These are phyloP conservation scores for Emydura subglobosa DNA, from an alignment of 2,113 vertebrate genomes.

Conservation along the genomic window DNA sequence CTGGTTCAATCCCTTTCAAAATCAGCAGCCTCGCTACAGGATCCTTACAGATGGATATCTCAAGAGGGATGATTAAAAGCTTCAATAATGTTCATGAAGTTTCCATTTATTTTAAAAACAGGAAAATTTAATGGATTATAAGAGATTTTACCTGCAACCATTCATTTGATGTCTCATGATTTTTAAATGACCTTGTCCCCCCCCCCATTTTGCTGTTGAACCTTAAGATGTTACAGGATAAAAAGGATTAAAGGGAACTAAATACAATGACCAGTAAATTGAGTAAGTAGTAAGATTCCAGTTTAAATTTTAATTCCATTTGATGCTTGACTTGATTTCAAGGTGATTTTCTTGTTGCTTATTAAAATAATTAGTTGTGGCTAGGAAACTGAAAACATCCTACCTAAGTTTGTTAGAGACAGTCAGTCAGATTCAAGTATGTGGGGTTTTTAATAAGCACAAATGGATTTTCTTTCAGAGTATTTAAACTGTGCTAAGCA, in stretches of 20 bases:
- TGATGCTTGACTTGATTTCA: conserved; percentile 42
- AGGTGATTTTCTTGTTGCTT: conserved; percentile 38
- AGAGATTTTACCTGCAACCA: conserved; percentile 65
- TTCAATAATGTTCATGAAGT: conserved; percentile 81
- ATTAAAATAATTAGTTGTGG: conserved; percentile 67
- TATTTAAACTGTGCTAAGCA: not conserved
- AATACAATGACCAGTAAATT: conserved; percentile 51
- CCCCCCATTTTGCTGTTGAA: conserved; percentile 19
- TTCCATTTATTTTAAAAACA: conserved; percentile 72
- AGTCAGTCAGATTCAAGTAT: conserved; percentile 39
- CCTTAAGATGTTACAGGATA: conserved; percentile 61
- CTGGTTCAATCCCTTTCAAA: conserved; percentile 54
- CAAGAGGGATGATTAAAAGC: conserved; percentile 77
- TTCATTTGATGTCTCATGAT: conserved; percentile 48
- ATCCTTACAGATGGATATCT: conserved; percentile 64
- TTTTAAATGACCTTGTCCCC: conserved; percentile 46
- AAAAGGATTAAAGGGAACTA: conserved; percentile 62
- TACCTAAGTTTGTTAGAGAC: conserved; percentile 44
- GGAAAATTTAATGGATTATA: conserved; percentile 69
- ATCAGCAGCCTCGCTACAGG: conserved; percentile 45
- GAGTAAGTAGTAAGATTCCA: conserved; percentile 38
- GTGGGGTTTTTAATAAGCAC: conserved; percentile 51
- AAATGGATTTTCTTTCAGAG: conserved; percentile 28
- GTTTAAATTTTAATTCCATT: conserved; percentile 47
- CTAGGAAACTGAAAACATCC: conserved; percentile 39